A percentile compares a stretch with the other conserved stretches of the same genome.
phyloP scores from a whole-genome alignment of 1,140 invertebrate genomes.

The Bombus picipes region DNA sequence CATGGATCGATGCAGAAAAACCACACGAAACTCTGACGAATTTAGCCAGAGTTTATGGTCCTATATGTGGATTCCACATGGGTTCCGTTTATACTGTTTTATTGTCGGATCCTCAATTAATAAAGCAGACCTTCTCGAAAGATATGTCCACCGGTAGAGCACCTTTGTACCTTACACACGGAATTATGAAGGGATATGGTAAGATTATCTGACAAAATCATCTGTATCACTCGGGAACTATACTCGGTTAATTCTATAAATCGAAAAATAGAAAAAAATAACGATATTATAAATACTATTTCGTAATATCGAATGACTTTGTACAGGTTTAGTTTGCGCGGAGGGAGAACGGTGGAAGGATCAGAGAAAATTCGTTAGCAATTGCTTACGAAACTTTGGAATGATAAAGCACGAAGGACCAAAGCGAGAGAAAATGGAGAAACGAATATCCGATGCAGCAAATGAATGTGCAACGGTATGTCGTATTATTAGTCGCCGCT shows the following conservation, averaged over 20 bases:
- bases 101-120: slow-evolving; percentile 87
- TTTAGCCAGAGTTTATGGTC: slow-evolving; percentile 87
- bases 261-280: neutral
- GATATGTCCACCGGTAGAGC: slow-evolving; percentile 88
- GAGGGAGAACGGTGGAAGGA: slow-evolving; percentile 92
- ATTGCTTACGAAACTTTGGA: slow-evolving; percentile 89
- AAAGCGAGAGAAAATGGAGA: slow-evolving; percentile 86
- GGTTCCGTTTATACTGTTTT: slow-evolving; percentile 89
- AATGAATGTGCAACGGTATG: slow-evolving; percentile 85
- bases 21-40: slow-evolving; percentile 88
- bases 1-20: slow-evolving; percentile 86
- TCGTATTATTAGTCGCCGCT: neutral
- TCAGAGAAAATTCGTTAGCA: slow-evolving; percentile 89
- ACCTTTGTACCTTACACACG: slow-evolving; percentile 91
- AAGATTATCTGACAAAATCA: slow-evolving; percentile 68
- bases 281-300: neutral
- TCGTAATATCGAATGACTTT: slow-evolving; percentile 39
- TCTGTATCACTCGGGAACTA: neutral
- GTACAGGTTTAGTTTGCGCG: slow-evolving; percentile 90
- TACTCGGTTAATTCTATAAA: neutral
- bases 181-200: slow-evolving; percentile 94
- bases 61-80: slow-evolving; percentile 88
- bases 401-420: slow-evolving; percentile 86
- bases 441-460: slow-evolving; percentile 86
- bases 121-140: slow-evolving; percentile 87